Evolutionary conservation across 2,888 invertebrate genomes (phyloP).

Genomic region (Graphium colonna): DNA sequence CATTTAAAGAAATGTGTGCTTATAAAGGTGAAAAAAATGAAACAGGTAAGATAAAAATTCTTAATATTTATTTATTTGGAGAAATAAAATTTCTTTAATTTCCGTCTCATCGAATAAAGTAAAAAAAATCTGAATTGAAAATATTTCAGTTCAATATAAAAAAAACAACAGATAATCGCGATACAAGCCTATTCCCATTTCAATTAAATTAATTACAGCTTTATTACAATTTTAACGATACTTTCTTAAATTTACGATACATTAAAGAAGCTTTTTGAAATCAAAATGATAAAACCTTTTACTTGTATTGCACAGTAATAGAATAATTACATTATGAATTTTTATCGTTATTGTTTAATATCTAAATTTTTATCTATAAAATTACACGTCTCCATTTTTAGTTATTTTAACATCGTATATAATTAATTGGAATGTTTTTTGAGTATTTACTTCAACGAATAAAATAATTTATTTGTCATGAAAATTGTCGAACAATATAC

Average conservation of each 20-base stretch:
- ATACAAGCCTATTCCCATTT: conserved; percentile 67
- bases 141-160: conserved; percentile 46
- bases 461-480: conserved; percentile 30
- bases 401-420: conserved; percentile 24
- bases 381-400: conserved; percentile 34
- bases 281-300: conserved; percentile 51
- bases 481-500: conserved; percentile 9
- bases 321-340: conserved; percentile 56
- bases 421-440: conserved; percentile 32
- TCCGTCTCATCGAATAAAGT: conserved; percentile 52
- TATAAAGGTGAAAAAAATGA: conserved; percentile 41
- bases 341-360: conserved; percentile 46
- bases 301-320: conserved; percentile 73
- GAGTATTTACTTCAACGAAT: conserved; percentile 30
- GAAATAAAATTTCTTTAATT: conserved; percentile 63
- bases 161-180: conserved; percentile 65
- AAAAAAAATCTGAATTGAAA: conserved; percentile 48
- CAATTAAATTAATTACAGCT: conserved; percentile 63
- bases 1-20: too few species aligned
- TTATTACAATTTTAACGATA: conserved; percentile 69
- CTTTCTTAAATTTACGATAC: conserved; percentile 56
- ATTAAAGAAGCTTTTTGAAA: conserved; percentile 57
- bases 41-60: conserved; percentile 59
- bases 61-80: conserved; percentile 69
- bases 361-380: conserved; percentile 53